Base-by-base conservation (phyloP, 2,888 invertebrate species). In the Onthophagus sagittarius region DNA sequence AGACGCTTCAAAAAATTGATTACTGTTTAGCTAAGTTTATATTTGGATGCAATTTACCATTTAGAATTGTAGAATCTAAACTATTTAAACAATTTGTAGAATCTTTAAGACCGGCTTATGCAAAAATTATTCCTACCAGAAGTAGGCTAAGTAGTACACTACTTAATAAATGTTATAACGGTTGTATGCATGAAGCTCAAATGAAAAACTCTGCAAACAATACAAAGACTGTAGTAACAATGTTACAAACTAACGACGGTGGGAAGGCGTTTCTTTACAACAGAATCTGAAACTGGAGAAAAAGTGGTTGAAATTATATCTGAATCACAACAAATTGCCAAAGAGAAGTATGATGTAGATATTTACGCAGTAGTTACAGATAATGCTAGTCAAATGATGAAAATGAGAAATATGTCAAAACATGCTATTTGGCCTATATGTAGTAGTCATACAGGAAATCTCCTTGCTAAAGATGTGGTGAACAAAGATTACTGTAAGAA, bases 371-470 rank as follows among this genome's bases (percentile, higher is more conserved):
- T 75, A 62, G 72, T 78, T 64, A 74, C 75, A 31, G 77, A 76
- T 67, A 78, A 77, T 74, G 77, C 78, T n/a, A 73, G 72, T 70
- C 77, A 75, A 72, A 77, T 76, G 77, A 63, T 76, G 11, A 75
- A 73, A 73, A 78, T 78, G 77, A 75, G 75, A 23, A 75, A 72
- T 62, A 53, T 74, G 15, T 53, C 6, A 53, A 64, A 73, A 14
- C 63, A 70, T 62, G 71, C 71, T 70, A 62, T 77, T 39, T 75
- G 75, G 75, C 75, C 76, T 63, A 73, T 72, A 39, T 77, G 77
- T 65, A 75, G 75, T 71, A 74, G 70, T 15, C 76, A 77, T 70
- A 76, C 74, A 53, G 75, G 72, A n/a, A 75, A 76, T 65, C 73
- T 75, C 62, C 73, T 76, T 9, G 75, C 75, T 13, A 77, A 77